Evolutionary conservation across 2,888 invertebrate genomes (phyloP), one percentile per base, ranked within the genome.

Genomic region (Phanerotoma sp.): DNA sequence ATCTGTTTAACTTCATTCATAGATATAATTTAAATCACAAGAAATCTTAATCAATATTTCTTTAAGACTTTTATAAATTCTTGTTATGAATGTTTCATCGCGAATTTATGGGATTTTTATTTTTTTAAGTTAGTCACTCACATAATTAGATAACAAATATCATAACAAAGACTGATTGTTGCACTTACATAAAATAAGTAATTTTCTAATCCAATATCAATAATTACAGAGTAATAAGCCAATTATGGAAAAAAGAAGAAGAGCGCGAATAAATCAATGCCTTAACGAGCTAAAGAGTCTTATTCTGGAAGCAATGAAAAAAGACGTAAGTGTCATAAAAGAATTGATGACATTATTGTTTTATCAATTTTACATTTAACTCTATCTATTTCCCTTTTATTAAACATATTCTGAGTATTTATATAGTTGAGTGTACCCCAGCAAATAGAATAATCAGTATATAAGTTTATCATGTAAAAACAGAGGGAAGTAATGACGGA

Each of bases 261-360:
- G 94, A 64, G 94, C 93, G 51, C 84, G 94, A 70, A 94, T 94
- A 73, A 94, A 94, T 79, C 86, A 93, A 72, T 92, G 92, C 69
- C 82, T 94, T 57, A 89, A 91, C 70, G 93, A 94, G 74, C 80
- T 94, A 41, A 93, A 94, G 78, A 88, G 89, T 41, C 81, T 94
- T 41, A 88, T 94, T 49, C 80, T 91, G 73, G 93, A 92, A 73
- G 88, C 89, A 7, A 86, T 88, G 79, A 91, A 93, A 74, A 91
- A 91, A 84, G 93, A 93, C 80, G 93, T 93, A 83, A 89, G 91
- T 88, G 71, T 44, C n/a, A 13, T 49, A 20, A 37, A 20, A 32
- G n/a, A n/a, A 15, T 33, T 45, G 28, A n/a, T n/a, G n/a, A n/a
- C n/a, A n/a, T n/a, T n/a, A n/a, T n/a, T n/a, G n/a, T n/a, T n/a